A percentile compares a stretch with the other conserved stretches of the same genome.
Conservation (phyloP, 2,888 invertebrate species). For the Galerucella pusilla region DNA sequence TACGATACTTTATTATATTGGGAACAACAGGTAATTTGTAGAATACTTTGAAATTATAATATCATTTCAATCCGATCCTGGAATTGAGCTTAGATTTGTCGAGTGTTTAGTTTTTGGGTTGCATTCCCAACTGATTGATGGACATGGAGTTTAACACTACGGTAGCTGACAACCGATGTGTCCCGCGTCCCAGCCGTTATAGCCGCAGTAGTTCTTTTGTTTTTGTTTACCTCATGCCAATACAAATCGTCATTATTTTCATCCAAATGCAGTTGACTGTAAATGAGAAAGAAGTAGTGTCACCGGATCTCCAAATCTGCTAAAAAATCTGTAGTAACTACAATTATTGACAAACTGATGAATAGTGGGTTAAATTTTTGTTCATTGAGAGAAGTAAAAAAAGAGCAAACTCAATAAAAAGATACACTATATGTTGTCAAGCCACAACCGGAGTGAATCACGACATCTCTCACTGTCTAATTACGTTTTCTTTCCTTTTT, state of each 20-base stretch:
- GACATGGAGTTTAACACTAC: constrained; percentile 45
- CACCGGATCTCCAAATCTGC: too few species aligned
- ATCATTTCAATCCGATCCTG: background rate
- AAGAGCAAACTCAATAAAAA: too few species aligned
- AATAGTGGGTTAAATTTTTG: too few species aligned
- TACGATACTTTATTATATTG: too few species aligned
- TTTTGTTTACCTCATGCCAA: background rate
- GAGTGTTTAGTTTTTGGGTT: constrained; percentile 56
- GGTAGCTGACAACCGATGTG: constrained; percentile 41
- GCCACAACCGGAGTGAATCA: background rate
- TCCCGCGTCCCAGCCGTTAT: constrained; percentile 5
- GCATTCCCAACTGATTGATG: constrained; percentile 57
- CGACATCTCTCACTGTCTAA: background rate
- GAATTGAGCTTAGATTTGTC: constrained; percentile 51
- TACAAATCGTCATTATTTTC: background rate
- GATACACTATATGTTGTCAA: too few species aligned
- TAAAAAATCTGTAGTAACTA: too few species aligned
- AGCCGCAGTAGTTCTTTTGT: background rate
- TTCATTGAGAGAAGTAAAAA: too few species aligned
- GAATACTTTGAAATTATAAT: background rate
- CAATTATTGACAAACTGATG: too few species aligned
- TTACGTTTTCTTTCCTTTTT: background rate
- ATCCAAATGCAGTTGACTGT: too few species aligned
- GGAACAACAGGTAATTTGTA: too few species aligned
- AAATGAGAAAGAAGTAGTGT: too few species aligned